Evolutionary conservation across 53 echinoderm and acorn worm genomes (phyloP).

Genomic region (Crossaster papposus): DNA sequence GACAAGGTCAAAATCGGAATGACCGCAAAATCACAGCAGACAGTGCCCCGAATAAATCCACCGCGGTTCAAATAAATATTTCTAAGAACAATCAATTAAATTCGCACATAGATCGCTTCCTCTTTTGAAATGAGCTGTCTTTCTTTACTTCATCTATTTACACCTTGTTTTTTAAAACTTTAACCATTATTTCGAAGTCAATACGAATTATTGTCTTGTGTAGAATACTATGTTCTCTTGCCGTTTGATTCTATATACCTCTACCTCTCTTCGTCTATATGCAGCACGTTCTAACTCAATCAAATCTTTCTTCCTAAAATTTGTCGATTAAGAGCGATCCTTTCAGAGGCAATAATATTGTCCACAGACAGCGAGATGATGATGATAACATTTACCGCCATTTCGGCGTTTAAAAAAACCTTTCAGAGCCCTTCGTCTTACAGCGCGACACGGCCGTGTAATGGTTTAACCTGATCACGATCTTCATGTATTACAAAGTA

Average conservation of each 20-base stretch:
- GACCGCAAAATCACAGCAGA: background rate
- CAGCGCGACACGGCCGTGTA: background rate
- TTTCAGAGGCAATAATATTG: slow-evolving; percentile 35
- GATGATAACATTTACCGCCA: slow-evolving; percentile 48
- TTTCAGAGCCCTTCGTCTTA: background rate
- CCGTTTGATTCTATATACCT: background rate
- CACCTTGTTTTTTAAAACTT: background rate
- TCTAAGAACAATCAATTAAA: background rate
- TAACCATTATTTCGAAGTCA: background rate
- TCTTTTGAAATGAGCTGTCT: background rate
- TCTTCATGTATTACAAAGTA: background rate
- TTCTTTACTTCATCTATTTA: background rate
- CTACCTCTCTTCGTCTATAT: background rate
- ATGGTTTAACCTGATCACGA: background rate
- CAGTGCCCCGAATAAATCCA: background rate
- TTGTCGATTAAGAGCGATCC: slow-evolving; percentile 40
- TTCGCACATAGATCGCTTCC: background rate
- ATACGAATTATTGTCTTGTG: too few species aligned
- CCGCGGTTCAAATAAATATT: background rate
- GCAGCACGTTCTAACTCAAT: background rate
- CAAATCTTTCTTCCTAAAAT: slow-evolving; percentile 18
- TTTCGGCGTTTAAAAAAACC: slow-evolving; percentile 21
- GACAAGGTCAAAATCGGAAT: background rate
- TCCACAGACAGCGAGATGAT: slow-evolving; percentile 23
- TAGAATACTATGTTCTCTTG: background rate